These are phyloP conservation scores for Hippocampus mohnikei DNA, from an alignment of 2,113 vertebrate genomes.

Conservation along the genomic window DNA sequence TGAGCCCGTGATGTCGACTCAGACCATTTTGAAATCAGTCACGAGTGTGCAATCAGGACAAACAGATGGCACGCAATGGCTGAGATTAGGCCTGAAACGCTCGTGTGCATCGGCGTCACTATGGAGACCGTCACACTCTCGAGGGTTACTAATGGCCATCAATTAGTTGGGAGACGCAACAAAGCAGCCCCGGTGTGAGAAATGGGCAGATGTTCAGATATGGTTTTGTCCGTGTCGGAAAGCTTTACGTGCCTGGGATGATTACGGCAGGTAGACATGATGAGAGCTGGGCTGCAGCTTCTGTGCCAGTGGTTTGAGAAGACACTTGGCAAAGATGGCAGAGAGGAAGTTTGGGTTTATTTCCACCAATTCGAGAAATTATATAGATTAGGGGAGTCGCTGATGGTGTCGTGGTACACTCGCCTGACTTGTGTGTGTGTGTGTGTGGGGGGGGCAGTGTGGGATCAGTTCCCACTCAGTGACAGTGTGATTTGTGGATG, in stretches of 20 bases:
- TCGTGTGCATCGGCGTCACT: conserved; percentile 46
- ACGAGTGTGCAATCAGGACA: conserved; percentile 39
- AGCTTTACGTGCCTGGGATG: conserved; percentile 23
- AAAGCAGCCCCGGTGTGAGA: conserved; percentile 55
- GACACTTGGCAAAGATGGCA: too few relatives aligned
- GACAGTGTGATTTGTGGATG: too few relatives aligned
- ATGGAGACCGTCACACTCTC: conserved; percentile 67
- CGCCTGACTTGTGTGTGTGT: too few relatives aligned
- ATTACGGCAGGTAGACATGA: conserved; percentile 30
- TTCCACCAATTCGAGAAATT: too few relatives aligned
- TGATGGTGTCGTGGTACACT: too few relatives aligned
- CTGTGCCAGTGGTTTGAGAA: too few relatives aligned
- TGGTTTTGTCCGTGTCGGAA: conserved; percentile 27
- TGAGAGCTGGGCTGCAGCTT: conserved; percentile 19
- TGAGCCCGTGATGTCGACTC: conserved; percentile 38
- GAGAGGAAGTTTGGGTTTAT: too few relatives aligned
- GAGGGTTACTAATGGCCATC: conserved; percentile 58
- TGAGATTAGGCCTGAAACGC: conserved; percentile 34
- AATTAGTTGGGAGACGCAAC: conserved; percentile 62
- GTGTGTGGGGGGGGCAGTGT: too few relatives aligned
- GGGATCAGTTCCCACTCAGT: too few relatives aligned
- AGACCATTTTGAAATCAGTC: conserved; percentile 24
- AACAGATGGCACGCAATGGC: conserved; percentile 67
- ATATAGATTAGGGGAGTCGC: too few relatives aligned
- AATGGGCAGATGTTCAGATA: conserved; percentile 62